Conservation (phyloP, 2,113 vertebrate species). For the Pleuronectes platessa region DNA sequence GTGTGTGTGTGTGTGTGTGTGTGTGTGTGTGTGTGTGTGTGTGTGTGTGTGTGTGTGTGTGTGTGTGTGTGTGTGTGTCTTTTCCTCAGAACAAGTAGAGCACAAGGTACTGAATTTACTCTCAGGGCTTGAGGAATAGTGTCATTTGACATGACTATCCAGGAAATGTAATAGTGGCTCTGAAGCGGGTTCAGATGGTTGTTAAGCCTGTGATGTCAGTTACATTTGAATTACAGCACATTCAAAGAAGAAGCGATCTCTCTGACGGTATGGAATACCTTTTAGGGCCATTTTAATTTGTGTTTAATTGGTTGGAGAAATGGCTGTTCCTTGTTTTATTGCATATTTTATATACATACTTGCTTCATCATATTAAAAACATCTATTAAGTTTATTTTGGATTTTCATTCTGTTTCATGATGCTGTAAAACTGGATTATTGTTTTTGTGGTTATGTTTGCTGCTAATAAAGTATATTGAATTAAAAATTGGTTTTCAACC, state of each 20-base stretch:
- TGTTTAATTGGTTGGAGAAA: conserved; percentile 38
- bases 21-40: conserved; percentile 20
- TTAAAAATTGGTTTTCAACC: conserved; percentile 2
- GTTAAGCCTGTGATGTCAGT: conserved; percentile 38
- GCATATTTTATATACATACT: conserved; percentile 44
- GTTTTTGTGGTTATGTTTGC: conserved; percentile 51
- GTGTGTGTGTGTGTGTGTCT: conserved; percentile 16
- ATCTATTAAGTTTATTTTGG: conserved; percentile 43
- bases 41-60: conserved; percentile 14
- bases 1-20: conserved; percentile 23
- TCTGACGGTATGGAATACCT: not conserved
- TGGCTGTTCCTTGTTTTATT: conserved; percentile 41
- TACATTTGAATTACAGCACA: conserved; percentile 21
- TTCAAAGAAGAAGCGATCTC: conserved; percentile 13
- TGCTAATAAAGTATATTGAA: conserved; percentile 63
- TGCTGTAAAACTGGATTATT: conserved; percentile 29
- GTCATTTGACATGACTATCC: conserved; percentile 39
- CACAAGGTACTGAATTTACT: conserved; percentile 36
- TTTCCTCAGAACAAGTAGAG: conserved; percentile 16
- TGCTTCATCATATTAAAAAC: conserved; percentile 43
- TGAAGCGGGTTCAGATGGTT: conserved; percentile 10
- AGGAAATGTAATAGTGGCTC: conserved; percentile 49
- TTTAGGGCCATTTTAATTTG: conserved; percentile 22
- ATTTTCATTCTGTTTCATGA: conserved; percentile 16
- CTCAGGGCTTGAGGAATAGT: conserved; percentile 50